Evolutionary conservation across 2,113 vertebrate genomes (phyloP).

Genomic region (Myotis davidii): DNA sequence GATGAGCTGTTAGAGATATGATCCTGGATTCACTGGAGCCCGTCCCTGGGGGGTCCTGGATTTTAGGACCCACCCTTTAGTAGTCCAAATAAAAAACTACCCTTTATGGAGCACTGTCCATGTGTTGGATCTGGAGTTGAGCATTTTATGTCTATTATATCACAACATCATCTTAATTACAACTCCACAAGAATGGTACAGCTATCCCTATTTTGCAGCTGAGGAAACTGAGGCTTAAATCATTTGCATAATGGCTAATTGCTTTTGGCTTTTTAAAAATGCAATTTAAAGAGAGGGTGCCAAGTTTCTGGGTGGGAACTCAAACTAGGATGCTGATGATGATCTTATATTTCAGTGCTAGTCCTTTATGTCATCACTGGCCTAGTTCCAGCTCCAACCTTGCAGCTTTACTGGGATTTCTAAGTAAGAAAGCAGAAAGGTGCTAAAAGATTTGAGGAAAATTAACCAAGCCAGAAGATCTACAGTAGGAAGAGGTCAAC

Average conservation of each 20-base stretch:
- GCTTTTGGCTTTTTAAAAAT: not conserved
- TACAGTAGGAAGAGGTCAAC: not conserved
- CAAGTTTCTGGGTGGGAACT: slow-evolving; percentile 66
- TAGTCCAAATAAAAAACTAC: not conserved
- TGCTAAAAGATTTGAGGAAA: not conserved
- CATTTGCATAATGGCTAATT: slow-evolving; percentile 44
- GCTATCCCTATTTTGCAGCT: slow-evolving; percentile 1
- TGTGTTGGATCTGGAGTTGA: not conserved
- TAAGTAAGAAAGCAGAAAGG: slow-evolving; percentile 16
- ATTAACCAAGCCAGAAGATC: not conserved
- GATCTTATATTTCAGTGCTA: not conserved
- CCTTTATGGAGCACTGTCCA: not conserved
- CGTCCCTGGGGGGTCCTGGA: not conserved
- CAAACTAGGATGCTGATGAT: not conserved
- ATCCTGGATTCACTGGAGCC: not conserved
- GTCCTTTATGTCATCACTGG: not conserved
- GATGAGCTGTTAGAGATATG: not conserved
- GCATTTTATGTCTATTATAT: not conserved
- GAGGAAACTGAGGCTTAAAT: slow-evolving; percentile 9
- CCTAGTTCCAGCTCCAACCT: not conserved
- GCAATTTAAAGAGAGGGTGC: not conserved
- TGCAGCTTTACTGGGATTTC: slow-evolving; percentile 10
- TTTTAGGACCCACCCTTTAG: not conserved
- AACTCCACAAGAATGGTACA: not conserved
- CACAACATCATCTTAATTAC: not conserved